Conservation (phyloP, 1,140 invertebrate genomes). For the Paralvinella palmiformis region DNA sequence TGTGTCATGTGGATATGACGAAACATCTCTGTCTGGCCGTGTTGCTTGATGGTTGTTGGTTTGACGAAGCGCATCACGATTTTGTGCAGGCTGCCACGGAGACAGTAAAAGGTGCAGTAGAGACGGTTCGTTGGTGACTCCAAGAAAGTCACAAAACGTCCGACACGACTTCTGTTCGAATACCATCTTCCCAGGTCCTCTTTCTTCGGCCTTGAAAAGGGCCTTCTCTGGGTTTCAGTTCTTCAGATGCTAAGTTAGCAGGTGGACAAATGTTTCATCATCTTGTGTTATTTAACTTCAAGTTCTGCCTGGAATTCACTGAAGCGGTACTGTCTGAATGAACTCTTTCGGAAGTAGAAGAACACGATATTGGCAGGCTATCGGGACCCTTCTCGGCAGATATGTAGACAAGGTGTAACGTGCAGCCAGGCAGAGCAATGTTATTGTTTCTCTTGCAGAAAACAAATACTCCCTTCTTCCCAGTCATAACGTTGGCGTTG, state of each 20-base stretch:
- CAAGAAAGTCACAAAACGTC: background rate
- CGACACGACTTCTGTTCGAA: background rate
- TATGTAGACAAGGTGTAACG: conserved; percentile 21
- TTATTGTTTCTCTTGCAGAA: conserved; percentile 14
- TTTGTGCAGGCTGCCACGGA: background rate
- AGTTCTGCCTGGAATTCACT: conserved; percentile 17
- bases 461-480: conserved; percentile 21
- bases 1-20: too few relatives aligned
- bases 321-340: conserved; percentile 17
- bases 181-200: background rate
- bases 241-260: conserved; percentile 24
- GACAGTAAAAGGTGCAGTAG: background rate
- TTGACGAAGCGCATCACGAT: background rate
- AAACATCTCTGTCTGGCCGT: background rate
- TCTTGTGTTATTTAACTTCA: conserved; percentile 20
- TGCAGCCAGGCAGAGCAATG: conserved; percentile 18
- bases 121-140: conserved; percentile 4
- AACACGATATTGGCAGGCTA: conserved; percentile 16
- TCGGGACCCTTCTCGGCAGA: conserved; percentile 22
- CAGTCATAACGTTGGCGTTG: conserved; percentile 29
- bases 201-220: conserved; percentile 15
- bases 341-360: conserved; percentile 24
- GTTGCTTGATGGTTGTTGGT: background rate
- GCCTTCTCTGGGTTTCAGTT: conserved; percentile 18
- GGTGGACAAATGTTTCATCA: conserved; percentile 25